phyloP scores from a whole-genome alignment of 2,888 invertebrate species.

The Amphipyra berbera region DNA sequence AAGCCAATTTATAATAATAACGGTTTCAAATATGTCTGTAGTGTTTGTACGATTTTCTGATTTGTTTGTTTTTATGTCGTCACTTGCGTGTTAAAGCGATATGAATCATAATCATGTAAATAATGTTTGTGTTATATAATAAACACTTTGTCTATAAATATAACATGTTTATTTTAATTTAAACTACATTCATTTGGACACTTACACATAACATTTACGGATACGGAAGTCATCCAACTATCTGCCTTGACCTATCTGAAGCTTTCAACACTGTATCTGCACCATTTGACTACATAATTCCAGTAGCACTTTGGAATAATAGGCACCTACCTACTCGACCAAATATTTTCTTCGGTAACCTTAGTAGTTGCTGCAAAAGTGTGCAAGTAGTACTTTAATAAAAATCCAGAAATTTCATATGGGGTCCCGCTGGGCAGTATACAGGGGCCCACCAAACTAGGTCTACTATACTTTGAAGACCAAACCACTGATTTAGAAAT shows the following conservation, averaged over 20 bases:
- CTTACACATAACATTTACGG: no score
- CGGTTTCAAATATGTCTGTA: slow-evolving; percentile 46
- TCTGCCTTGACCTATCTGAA: neutral
- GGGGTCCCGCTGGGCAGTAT: neutral
- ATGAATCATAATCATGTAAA: slow-evolving; percentile 78
- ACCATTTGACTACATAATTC: no score
- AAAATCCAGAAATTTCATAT: neutral
- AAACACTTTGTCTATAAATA: slow-evolving; percentile 72
- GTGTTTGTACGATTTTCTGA: slow-evolving; percentile 62
- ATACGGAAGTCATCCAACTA: neutral
- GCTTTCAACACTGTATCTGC: neutral
- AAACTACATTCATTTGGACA: neutral
- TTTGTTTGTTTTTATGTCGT: slow-evolving; percentile 65
- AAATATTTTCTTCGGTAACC: no score
- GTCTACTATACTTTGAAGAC: no score
- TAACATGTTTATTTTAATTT: slow-evolving; percentile 12
- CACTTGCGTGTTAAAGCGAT: slow-evolving; percentile 62
- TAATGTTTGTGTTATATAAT: slow-evolving; percentile 84
- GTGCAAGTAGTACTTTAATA: no score
- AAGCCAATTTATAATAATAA: slow-evolving; percentile 64
- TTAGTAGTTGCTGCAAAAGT: no score
- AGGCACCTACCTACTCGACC: neutral
- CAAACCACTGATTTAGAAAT: no score
- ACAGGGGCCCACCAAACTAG: neutral
- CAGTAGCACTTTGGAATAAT: neutral